Evolutionary conservation across 2,888 invertebrate genomes (phyloP).

Genomic region (Monoplex corrugatus): DNA sequence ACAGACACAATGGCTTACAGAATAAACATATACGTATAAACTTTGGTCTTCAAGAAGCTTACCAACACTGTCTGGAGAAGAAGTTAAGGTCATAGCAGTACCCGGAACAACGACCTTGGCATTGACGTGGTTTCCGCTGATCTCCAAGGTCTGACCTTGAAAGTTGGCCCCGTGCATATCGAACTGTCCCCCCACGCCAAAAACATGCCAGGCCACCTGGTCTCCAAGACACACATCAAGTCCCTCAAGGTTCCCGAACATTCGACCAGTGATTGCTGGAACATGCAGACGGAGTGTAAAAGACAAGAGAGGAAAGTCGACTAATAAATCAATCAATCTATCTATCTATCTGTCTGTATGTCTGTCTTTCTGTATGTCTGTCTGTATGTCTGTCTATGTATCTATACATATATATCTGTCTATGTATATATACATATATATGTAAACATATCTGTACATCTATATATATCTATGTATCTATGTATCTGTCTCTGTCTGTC

Average conservation of each 20-base stretch:
- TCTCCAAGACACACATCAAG: slow-evolving; percentile 67
- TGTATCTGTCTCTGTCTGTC: too few relatives aligned
- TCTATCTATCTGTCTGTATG: neutral
- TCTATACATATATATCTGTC: too few relatives aligned
- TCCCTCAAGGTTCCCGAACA: slow-evolving; percentile 66
- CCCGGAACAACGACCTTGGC: slow-evolving; percentile 61
- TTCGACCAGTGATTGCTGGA: slow-evolving; percentile 67
- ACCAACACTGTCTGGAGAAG: slow-evolving; percentile 53
- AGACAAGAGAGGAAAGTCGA: neutral
- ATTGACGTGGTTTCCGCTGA: slow-evolving; percentile 57
- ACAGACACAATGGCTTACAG: too few relatives aligned
- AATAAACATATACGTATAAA: too few relatives aligned
- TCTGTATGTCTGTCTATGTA: too few relatives aligned
- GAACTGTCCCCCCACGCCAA: slow-evolving; percentile 49
- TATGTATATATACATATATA: too few relatives aligned
- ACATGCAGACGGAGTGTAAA: too few relatives aligned
- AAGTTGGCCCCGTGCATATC: slow-evolving; percentile 53
- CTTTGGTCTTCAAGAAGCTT: too few relatives aligned
- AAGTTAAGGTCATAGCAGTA: slow-evolving; percentile 51
- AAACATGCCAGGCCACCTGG: slow-evolving; percentile 52
- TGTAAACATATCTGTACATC: too few relatives aligned
- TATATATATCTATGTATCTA: too few relatives aligned
- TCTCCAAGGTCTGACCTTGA: slow-evolving; percentile 55
- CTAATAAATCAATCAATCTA: neutral
- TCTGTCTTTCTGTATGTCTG: neutral